Conservation (phyloP, 2,888 invertebrate species). For the Drosophila melanosoma region DNA sequence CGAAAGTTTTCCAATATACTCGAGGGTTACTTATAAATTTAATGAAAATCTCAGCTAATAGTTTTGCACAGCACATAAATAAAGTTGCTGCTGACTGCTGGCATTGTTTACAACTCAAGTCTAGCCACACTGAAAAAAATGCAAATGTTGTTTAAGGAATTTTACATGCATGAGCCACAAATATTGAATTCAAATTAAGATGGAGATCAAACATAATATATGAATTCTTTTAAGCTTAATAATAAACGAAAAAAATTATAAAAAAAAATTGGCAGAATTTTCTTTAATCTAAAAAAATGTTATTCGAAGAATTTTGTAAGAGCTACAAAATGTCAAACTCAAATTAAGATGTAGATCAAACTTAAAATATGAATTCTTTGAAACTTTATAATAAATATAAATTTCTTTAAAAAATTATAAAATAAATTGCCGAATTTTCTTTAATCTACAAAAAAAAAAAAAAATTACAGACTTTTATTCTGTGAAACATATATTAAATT, state of each 20-base stretch:
- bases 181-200: background rate
- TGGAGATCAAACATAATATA: background rate
- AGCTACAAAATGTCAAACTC: background rate
- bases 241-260: no score
- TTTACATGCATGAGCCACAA: background rate
- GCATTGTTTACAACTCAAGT: conserved; percentile 4
- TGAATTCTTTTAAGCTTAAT: no score
- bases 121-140: background rate
- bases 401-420: no score
- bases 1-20: conserved; percentile 70
- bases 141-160: background rate
- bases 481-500: no score
- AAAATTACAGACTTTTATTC: background rate
- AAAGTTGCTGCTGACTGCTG: conserved; percentile 35
- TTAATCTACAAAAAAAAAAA: background rate
- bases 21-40: conserved; percentile 67
- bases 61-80: conserved; percentile 72
- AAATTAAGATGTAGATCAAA: background rate
- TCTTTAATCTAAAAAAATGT: no score
- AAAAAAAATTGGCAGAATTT: no score
- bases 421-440: background rate
- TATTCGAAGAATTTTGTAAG: background rate
- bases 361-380: background rate
- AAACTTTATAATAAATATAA: no score
- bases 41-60: conserved; percentile 79